Evolutionary conservation across 2,113 vertebrate genomes (phyloP).

Genomic region (Macquaria australasica): DNA sequence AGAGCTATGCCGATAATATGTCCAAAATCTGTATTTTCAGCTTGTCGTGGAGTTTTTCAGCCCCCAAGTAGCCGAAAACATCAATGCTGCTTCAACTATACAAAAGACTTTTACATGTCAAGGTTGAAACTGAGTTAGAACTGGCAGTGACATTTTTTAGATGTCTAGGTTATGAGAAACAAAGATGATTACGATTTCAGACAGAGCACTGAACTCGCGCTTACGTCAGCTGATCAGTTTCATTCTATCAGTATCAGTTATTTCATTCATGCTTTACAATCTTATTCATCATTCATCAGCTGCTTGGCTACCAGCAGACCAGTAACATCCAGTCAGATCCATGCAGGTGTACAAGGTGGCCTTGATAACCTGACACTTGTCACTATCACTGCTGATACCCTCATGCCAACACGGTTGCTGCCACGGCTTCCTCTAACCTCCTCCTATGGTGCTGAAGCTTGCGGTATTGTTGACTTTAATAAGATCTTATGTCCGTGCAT

Average conservation of each 20-base stretch:
- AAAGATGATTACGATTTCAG: not conserved
- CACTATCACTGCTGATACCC: not conserved
- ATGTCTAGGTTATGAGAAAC: not conserved
- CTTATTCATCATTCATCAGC: not conserved
- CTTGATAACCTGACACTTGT: not conserved
- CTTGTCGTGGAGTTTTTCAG: not conserved
- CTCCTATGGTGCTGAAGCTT: not conserved
- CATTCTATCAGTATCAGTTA: not conserved
- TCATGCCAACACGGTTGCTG: not conserved
- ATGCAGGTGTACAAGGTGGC: not conserved
- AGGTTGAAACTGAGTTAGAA: not conserved
- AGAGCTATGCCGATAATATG: not conserved
- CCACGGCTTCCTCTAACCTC: not conserved
- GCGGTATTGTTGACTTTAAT: constrained; percentile 25
- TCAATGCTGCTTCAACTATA: not conserved
- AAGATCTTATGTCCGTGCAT: constrained; percentile 20
- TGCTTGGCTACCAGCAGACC: not conserved
- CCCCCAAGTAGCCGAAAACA: not conserved
- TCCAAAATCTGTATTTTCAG: not conserved
- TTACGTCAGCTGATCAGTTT: not conserved
- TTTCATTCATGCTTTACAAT: not conserved
- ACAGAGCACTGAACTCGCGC: not conserved
- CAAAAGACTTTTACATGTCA: not conserved
- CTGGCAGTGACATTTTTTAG: not conserved
- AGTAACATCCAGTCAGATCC: not conserved